A percentile compares a stretch with the other conserved stretches of the same genome.
Conservation (phyloP, 2,797 vertebrate genomes). For the Danio kyathit region DNA sequence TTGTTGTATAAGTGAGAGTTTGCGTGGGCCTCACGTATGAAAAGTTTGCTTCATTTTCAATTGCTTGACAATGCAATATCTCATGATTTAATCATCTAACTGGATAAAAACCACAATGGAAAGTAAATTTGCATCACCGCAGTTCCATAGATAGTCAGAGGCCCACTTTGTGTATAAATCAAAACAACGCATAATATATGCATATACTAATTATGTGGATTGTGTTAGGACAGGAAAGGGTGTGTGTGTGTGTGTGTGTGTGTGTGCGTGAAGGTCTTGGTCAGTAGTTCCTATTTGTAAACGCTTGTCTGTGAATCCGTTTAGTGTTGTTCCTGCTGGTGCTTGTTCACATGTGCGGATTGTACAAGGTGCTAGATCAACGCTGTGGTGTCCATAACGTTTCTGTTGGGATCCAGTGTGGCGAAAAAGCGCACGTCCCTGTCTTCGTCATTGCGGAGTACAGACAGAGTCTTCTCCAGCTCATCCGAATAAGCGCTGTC, state of each 20-base stretch:
- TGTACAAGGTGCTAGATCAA: slow-evolving; percentile 71
- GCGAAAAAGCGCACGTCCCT: slow-evolving; percentile 91
- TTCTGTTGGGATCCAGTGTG: slow-evolving; percentile 83
- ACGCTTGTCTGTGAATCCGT: slow-evolving; percentile 21
- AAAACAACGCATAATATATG: slow-evolving; percentile 15
- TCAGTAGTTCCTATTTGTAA: slow-evolving; percentile 39
- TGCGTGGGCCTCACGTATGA: slow-evolving; percentile 57
- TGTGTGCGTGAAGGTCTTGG: neutral
- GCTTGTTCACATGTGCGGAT: slow-evolving; percentile 18
- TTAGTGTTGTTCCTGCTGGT: slow-evolving; percentile 56
- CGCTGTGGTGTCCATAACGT: slow-evolving; percentile 77
- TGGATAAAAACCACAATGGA: neutral
- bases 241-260: neutral
- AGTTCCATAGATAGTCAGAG: slow-evolving; percentile 1
- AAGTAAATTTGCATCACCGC: neutral
- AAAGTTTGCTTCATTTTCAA: neutral
- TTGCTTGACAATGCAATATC: neutral
- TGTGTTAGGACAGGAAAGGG: slow-evolving; percentile 7
- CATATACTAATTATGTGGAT: slow-evolving; percentile 2
- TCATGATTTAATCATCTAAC: neutral
- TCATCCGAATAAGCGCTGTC: slow-evolving; percentile 89
- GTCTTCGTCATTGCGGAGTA: slow-evolving; percentile 89
- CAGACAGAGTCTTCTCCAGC: slow-evolving; percentile 86
- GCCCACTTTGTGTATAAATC: slow-evolving; percentile 4
- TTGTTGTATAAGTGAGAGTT: slow-evolving; percentile 36